phyloP scores from a whole-genome alignment of 1,140 invertebrate genomes.

The Nomia melanderi region DNA sequence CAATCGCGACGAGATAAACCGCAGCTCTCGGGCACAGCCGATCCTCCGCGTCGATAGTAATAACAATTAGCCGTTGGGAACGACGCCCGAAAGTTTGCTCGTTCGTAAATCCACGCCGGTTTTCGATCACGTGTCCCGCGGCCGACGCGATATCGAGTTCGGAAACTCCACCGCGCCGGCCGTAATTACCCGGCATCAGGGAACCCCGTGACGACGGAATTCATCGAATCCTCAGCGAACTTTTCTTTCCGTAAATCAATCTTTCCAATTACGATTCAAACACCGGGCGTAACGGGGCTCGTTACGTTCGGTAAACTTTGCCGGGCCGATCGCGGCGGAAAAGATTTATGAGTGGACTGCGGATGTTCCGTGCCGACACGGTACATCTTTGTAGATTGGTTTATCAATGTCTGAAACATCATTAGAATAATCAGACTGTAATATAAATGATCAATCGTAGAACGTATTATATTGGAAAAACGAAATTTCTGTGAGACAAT shows the following conservation, averaged over 20 bases:
- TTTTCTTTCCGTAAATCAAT: neutral
- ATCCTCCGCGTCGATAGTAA: conserved; percentile 28
- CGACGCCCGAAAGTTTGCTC: conserved; percentile 8
- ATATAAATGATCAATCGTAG: too few relatives aligned
- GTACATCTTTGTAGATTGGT: too few relatives aligned
- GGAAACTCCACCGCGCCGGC: neutral
- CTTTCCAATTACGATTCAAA: neutral
- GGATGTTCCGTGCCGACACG: too few relatives aligned
- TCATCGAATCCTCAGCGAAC: neutral
- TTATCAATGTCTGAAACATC: too few relatives aligned
- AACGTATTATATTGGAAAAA: too few relatives aligned
- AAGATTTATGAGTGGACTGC: too few relatives aligned
- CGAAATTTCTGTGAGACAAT: too few relatives aligned
- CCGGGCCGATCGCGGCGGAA: too few relatives aligned
- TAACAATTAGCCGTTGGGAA: conserved; percentile 35
- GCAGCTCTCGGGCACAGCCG: neutral
- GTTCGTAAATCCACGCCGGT: conserved; percentile 2
- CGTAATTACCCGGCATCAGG: conserved; percentile 24
- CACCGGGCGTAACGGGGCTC: neutral
- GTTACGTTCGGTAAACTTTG: neutral
- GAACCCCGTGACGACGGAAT: neutral
- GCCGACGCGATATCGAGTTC: conserved; percentile 12
- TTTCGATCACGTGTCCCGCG: conserved; percentile 17
- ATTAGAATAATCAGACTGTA: too few relatives aligned
- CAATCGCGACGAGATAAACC: conserved; percentile 43